phyloP scores from a whole-genome alignment of 2,797 vertebrate species.

The Florisuga fusca region DNA sequence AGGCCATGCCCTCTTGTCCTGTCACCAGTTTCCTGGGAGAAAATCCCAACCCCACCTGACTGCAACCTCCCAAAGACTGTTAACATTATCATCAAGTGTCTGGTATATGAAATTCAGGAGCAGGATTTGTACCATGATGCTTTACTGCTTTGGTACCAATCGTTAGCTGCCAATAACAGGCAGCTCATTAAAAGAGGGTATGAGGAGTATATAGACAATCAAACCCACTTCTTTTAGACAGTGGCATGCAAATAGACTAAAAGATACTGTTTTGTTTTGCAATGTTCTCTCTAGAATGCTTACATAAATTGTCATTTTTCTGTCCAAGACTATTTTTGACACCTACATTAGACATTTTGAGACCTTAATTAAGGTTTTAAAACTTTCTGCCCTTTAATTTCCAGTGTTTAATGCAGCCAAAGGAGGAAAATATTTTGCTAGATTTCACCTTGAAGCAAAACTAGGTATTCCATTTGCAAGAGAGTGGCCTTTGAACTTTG shows the following conservation, averaged over 20 bases:
- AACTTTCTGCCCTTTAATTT: neutral
- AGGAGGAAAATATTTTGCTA: neutral
- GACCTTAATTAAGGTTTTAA: neutral
- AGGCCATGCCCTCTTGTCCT: too few relatives aligned
- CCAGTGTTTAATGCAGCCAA: neutral
- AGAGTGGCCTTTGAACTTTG: neutral
- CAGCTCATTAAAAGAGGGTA: neutral
- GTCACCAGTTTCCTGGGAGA: too few relatives aligned
- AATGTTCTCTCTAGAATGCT: neutral
- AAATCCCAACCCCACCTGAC: too few relatives aligned
- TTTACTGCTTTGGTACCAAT: neutral
- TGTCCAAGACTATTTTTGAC: neutral
- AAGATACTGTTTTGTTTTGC: neutral
- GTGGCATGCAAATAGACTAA: neutral
- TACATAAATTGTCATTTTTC: neutral
- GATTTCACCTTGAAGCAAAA: neutral
- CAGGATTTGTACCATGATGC: neutral
- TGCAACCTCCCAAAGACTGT: rapidly evolving
- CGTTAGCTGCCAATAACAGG: neutral
- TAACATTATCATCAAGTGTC: neutral
- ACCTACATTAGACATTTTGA: neutral
- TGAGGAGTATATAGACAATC: neutral
- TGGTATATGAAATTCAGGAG: neutral
- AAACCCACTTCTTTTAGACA: neutral
- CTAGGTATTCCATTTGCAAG: neutral